phyloP scores from a whole-genome alignment of 2,113 vertebrate species.

The Suricata suricatta region DNA sequence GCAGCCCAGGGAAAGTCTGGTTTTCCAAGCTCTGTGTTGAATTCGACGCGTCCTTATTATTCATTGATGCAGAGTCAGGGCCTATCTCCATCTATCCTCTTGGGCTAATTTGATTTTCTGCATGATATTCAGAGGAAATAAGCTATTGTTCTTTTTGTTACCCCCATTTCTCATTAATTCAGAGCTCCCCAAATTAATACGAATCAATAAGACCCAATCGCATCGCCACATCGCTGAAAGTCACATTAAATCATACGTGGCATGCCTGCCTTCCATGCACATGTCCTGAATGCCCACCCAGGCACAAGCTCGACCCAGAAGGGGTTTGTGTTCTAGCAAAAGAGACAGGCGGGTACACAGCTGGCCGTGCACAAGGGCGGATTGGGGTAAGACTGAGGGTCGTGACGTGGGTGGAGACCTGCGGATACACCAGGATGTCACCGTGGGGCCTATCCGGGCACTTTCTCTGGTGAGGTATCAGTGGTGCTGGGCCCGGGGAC shows the following conservation, averaged over 20 bases:
- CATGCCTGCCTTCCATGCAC: background rate
- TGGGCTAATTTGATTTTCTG: slow-evolving; percentile 34
- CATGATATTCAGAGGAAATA: slow-evolving; percentile 22
- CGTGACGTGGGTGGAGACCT: background rate
- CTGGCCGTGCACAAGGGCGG: background rate
- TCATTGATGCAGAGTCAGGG: background rate
- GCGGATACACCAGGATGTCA: background rate
- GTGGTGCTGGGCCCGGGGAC: background rate
- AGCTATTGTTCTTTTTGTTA: background rate
- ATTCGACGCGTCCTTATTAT: background rate
- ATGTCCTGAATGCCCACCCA: background rate
- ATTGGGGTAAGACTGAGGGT: background rate
- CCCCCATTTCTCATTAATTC: background rate
- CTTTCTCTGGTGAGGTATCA: background rate
- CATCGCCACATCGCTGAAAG: background rate
- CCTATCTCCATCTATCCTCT: background rate
- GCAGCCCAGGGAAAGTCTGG: background rate
- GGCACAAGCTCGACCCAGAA: background rate
- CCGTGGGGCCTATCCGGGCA: background rate
- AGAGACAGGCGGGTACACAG: background rate
- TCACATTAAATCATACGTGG: fast-evolving
- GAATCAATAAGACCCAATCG: background rate
- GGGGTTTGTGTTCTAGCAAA: background rate
- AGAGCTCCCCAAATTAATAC: background rate
- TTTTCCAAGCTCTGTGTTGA: fast-evolving